Evolutionary conservation across 53 echinoderm and acorn worm species (phyloP).

Genomic region (Patiria pectinifera): DNA sequence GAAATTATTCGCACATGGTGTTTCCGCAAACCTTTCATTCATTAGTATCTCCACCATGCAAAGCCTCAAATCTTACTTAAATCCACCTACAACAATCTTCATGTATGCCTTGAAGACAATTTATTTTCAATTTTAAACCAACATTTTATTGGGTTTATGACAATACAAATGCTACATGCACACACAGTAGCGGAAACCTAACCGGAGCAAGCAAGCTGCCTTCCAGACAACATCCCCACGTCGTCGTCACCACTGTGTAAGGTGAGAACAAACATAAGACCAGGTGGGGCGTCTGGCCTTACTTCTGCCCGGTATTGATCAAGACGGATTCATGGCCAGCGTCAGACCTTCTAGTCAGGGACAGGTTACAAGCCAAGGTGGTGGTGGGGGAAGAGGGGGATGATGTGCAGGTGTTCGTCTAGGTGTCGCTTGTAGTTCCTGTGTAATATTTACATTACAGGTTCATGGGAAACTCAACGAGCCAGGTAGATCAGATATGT

Average conservation of each 20-base stretch:
- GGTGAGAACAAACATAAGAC: background rate
- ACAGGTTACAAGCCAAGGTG: background rate
- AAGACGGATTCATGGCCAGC: background rate
- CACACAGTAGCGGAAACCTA: background rate
- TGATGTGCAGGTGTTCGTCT: background rate
- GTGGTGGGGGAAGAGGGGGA: background rate
- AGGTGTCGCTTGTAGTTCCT: background rate
- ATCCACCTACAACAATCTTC: too few species aligned
- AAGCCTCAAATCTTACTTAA: too few species aligned
- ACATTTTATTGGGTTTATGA: too few species aligned
- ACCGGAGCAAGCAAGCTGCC: background rate
- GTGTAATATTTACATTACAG: background rate
- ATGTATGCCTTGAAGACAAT: too few species aligned
- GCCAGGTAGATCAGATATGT: too few species aligned
- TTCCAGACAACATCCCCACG: background rate
- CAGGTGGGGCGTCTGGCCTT: background rate
- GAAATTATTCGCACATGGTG: too few species aligned
- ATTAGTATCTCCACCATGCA: too few species aligned
- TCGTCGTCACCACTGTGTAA: background rate
- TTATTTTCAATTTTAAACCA: too few species aligned
- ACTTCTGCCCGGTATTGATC: conserved; percentile 11
- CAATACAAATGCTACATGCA: too few species aligned
- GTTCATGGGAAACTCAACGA: background rate
- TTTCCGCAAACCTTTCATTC: too few species aligned
- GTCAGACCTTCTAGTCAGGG: background rate